Conservation (phyloP, 2,113 vertebrate species). For the Xenopus tropicalis region UCB_Xtro_10.0 CM004444.2:35953501-35954000, state of each 20-base stretch:
- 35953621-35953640: conserved; percentile 18
- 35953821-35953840: too few species aligned
- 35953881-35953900: too few species aligned
- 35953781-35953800: neutral
- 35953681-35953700: conserved; percentile 5
- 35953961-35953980: too few species aligned
- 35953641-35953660: conserved; percentile 34
- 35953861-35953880: too few species aligned
- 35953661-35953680: conserved; percentile 13
- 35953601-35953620: conserved; percentile 33
- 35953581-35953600: conserved; percentile 38
- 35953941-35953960: too few species aligned
- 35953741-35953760: conserved; percentile 3
- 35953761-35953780: neutral
- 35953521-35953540: conserved; percentile 45
- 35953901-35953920: too few species aligned
- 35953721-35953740: neutral
- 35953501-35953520: conserved; percentile 47
- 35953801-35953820: neutral
- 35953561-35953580: conserved; percentile 46
- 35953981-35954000: too few species aligned
- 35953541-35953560: conserved; percentile 44
- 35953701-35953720: neutral
- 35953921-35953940: too few species aligned
- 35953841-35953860: too few species aligned